Evolutionary conservation across 2,797 vertebrate species (phyloP).

Genomic region (Peromyscus nudipes): DNA sequence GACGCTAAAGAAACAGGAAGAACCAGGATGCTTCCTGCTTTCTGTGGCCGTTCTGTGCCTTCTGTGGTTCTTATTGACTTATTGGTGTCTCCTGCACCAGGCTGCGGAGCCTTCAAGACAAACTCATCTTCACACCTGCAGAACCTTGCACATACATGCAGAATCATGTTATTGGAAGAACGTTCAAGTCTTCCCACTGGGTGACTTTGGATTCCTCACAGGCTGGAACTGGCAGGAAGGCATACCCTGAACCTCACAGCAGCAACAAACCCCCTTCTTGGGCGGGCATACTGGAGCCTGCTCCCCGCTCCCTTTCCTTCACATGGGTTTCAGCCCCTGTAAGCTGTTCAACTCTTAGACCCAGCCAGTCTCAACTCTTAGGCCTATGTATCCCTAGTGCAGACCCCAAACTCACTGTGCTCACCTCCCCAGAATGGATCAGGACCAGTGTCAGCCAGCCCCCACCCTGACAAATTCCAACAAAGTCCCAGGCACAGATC

Average conservation of each 20-base stretch:
- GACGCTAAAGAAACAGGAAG: fast-evolving
- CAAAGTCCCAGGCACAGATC: not conserved
- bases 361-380: not conserved
- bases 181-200: not conserved
- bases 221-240: not conserved
- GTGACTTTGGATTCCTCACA: not conserved
- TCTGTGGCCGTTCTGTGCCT: not conserved
- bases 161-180: not conserved
- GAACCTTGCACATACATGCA: not conserved
- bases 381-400: not conserved
- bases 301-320: not conserved
- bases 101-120: not conserved
- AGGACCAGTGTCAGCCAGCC: not conserved
- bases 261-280: not conserved
- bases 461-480: not conserved
- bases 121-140: not conserved
- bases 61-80: not conserved
- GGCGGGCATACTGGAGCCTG: not conserved
- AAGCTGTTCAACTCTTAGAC: not conserved
- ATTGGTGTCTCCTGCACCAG: not conserved
- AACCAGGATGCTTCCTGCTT: not conserved
- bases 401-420: not conserved
- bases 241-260: not conserved
- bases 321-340: not conserved
- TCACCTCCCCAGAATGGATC: not conserved